These are phyloP conservation scores for Oopsacas minuta DNA, from an alignment of 37 sponge, comb jelly and placozoan species.

Conservation along the genomic window DNA sequence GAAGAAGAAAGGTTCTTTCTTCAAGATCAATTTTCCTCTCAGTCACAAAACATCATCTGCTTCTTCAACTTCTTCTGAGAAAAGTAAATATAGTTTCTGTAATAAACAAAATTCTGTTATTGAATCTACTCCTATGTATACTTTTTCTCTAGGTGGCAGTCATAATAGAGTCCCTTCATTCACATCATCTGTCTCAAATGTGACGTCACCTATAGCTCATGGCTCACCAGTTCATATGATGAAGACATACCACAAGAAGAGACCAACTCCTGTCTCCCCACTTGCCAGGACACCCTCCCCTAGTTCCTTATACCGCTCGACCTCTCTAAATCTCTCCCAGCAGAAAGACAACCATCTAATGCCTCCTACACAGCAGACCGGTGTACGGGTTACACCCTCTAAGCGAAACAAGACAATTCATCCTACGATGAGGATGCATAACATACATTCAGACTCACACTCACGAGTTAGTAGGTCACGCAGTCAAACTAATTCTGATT, in stretches of 20 bases:
- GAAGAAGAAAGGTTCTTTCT: constrained; percentile 1
- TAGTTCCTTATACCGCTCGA: constrained; percentile 19
- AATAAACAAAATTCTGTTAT: too few relatives aligned
- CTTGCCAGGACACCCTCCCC: constrained; percentile 38
- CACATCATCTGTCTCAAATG: constrained; percentile 21
- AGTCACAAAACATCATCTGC: not conserved
- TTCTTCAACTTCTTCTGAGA: constrained; percentile 8
- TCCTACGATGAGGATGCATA: not conserved
- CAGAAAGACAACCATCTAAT: constrained; percentile 6
- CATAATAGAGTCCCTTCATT: constrained; percentile 25
- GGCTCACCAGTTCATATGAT: constrained; percentile 37
- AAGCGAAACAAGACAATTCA: not conserved
- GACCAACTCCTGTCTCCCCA: constrained; percentile 52
- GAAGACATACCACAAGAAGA: not conserved
- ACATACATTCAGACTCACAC: not conserved
- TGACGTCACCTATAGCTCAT: constrained; percentile 37
- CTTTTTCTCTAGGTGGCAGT: not conserved
- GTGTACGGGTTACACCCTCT: not conserved
- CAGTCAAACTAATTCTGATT: not conserved
- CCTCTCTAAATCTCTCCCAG: constrained; percentile 9
- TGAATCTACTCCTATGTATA: not conserved
- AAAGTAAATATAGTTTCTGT: too few relatives aligned
- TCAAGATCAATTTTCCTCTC: not conserved
- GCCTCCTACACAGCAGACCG: not conserved
- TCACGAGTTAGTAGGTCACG: not conserved